Percentiles rank a stretch among this genome's conserved stretches.
phyloP scores from a whole-genome alignment of 2,113 vertebrate species.

The cat (Felis catus) region DNA sequence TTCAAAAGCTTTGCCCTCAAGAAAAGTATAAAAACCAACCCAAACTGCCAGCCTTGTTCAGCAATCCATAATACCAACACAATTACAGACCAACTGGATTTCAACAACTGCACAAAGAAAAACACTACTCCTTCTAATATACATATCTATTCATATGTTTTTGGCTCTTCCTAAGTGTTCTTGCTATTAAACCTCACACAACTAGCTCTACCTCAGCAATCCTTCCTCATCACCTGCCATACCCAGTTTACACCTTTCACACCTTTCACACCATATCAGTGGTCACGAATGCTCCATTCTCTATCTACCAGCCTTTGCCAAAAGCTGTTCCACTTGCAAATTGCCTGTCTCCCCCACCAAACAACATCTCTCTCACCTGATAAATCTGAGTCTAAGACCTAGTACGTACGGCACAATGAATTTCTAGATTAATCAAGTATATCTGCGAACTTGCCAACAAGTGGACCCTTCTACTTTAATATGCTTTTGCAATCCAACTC shows the following conservation, averaged over 20 bases:
- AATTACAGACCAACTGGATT: constrained; percentile 33
- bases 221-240: constrained; percentile 9
- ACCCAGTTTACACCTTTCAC: not conserved
- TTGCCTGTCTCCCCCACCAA: not conserved
- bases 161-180: constrained; percentile 18
- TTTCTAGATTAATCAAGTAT: constrained; percentile 6
- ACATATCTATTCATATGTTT: not conserved
- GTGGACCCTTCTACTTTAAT: not conserved
- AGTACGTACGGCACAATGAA: not conserved
- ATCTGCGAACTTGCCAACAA: constrained; percentile 27
- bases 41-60: not conserved
- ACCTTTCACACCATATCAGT: not conserved
- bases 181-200: constrained; percentile 39
- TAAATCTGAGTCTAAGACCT: not conserved
- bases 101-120: constrained; percentile 26
- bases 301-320: not conserved
- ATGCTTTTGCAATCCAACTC: not conserved
- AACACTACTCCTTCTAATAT: not conserved
- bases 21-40: constrained; percentile 38
- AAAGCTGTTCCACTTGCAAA: not conserved
- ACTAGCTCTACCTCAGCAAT: not conserved
- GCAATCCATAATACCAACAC: not conserved
- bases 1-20: constrained; percentile 53
- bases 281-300: not conserved
- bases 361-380: not conserved